These are phyloP conservation scores for Globicephala melas DNA, from an alignment of 2,113 vertebrate species.

Conservation along the genomic window DNA sequence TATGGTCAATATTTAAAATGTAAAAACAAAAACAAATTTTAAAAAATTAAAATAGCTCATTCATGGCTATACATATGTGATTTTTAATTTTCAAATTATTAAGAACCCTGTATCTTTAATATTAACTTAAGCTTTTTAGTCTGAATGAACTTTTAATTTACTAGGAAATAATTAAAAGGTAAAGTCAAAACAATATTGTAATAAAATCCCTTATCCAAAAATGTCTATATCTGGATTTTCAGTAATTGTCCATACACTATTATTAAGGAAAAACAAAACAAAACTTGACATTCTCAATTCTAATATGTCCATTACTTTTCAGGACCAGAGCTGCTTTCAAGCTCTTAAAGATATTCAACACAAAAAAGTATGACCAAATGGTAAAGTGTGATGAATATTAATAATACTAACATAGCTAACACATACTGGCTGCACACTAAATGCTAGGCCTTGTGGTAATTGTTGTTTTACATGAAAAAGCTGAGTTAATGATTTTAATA, in stretches of 20 bases:
- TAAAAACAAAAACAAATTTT: background rate
- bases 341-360: background rate
- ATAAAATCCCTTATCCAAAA: conserved; percentile 12
- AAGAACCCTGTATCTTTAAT: background rate
- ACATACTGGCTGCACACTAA: background rate
- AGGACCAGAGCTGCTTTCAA: background rate
- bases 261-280: background rate
- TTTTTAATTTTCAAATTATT: conserved; percentile 16
- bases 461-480: background rate
- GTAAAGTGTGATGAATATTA: conserved; percentile 17
- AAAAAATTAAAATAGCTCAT: background rate
- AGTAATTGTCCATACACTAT: background rate
- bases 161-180: background rate
- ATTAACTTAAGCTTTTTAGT: background rate
- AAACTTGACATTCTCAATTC: background rate
- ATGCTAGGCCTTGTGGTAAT: background rate
- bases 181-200: background rate
- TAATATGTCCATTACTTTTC: background rate
- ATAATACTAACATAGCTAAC: background rate
- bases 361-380: background rate
- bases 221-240: background rate
- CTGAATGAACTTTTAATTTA: background rate
- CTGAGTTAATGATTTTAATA: background rate
- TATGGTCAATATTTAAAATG: conserved; percentile 5
- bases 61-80: background rate